Percentiles rank a stretch among this genome's conserved stretches.
Evolutionary conservation across 1,140 invertebrate genomes (phyloP).

Genomic region (Diachasmimorpha longicaudata): DNA sequence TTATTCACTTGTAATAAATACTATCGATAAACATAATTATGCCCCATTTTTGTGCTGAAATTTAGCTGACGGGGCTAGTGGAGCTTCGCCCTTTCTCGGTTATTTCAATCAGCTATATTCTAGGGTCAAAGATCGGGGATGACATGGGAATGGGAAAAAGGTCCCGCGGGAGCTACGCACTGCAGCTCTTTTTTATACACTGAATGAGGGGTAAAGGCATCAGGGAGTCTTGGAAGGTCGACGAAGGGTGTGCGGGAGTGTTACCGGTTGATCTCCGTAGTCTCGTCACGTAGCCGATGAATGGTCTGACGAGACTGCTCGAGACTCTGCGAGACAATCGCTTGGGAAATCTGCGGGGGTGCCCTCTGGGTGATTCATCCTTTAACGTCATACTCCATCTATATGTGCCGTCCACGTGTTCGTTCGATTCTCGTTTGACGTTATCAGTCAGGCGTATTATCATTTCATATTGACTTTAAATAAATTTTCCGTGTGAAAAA

Average conservation of each 20-base stretch:
- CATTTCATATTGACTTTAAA: neutral
- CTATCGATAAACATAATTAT: no score
- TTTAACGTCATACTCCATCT: slow-evolving; percentile 10
- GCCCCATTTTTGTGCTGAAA: neutral
- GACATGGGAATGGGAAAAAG: neutral
- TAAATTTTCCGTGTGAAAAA: no score
- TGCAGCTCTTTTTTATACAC: neutral
- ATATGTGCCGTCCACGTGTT: slow-evolving; percentile 4
- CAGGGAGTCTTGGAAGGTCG: slow-evolving; percentile 19
- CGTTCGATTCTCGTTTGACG: neutral
- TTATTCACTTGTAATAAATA: no score
- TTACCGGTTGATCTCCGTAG: slow-evolving; percentile 36
- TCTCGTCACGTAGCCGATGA: slow-evolving; percentile 62
- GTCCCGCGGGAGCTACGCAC: neutral
- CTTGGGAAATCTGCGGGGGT: slow-evolving; percentile 57
- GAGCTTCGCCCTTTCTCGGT: neutral
- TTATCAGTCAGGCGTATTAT: neutral
- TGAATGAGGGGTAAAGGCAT: neutral
- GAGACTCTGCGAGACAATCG: slow-evolving; percentile 61
- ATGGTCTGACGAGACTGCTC: slow-evolving; percentile 60
- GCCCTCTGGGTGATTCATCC: slow-evolving; percentile 45
- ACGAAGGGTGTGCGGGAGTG: slow-evolving; percentile 30
- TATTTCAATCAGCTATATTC: neutral
- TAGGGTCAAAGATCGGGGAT: neutral
- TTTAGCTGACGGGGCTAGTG: neutral